Evolutionary conservation across 2,113 vertebrate genomes (phyloP), one percentile per base, ranked within the genome.

Genomic region (Nannobrachium achirus): DNA sequence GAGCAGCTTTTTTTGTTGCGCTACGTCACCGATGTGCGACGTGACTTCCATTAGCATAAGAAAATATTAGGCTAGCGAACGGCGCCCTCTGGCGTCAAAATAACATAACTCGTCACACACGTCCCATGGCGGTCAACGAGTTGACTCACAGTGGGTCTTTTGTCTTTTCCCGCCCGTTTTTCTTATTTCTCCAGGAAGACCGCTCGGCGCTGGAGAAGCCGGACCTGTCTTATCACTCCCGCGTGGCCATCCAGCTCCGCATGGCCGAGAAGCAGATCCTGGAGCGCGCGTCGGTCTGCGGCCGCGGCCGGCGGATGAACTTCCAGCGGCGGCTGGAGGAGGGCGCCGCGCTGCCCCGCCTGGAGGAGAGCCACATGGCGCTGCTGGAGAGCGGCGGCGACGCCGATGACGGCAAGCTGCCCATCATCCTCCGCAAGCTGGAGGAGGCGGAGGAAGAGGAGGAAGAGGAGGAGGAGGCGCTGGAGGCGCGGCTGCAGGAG

Each of bases 251-350:
- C 82, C 96, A 96, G 78, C 80, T 99, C 58, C 95, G 96, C 7
- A 82, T 95, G n/a, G 96, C 96, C 0, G 98, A 99, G 65, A 99
- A 99, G 79, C 95, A 95, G 90, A 98, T 99, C 79, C 88, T 99
- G 75, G 94, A 97, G 81, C 94, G 92, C 42, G 94, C 93, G 0
- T 93, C 93, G 0, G 89, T 89, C 80, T 94, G 93, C 0, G 95
- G 97, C 0, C 89, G 90, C 0, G 86, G 83, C 40, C 96, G 93
- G 83, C 88, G 91, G 13, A 88, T 95, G 65, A 88, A 89, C 72
- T 98, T 93, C 42, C 88, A 86, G 82, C 87, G 93, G 76, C 95
- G 93, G 79, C 84, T 92, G 87, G 91, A 93, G 69, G 95, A 93
- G 16, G 93, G 86, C 1, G 92, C 91, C 3, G 81, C 82, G 0